phyloP scores from a whole-genome alignment of 2,113 vertebrate species.

The Triplophysa dalaica region DNA sequence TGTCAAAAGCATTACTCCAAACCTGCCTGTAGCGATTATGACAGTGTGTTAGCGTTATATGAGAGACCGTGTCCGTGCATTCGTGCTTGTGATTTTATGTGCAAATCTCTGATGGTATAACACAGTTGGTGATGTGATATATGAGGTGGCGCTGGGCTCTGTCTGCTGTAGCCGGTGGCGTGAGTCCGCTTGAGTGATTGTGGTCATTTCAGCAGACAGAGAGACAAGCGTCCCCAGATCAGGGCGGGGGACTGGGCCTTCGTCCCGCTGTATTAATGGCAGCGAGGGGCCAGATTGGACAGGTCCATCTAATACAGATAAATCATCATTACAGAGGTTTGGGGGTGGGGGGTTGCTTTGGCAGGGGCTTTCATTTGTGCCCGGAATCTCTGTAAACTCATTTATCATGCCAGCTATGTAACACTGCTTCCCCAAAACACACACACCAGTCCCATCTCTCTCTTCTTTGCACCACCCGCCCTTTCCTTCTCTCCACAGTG shows the following conservation, averaged over 20 bases:
- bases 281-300: constrained; percentile 72
- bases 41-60: constrained; percentile 44
- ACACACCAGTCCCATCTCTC: constrained; percentile 15
- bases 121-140: constrained; percentile 35
- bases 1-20: no score
- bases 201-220: constrained; percentile 76
- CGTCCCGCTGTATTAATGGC: constrained; percentile 76
- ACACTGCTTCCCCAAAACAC: constrained; percentile 16
- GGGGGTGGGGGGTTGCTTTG: constrained; percentile 41
- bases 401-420: constrained; percentile 73
- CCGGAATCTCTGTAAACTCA: constrained; percentile 75
- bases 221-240: constrained; percentile 68
- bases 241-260: constrained; percentile 65
- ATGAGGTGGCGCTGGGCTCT: constrained; percentile 50
- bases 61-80: neutral
- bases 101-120: constrained; percentile 40
- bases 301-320: constrained; percentile 79
- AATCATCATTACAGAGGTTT: constrained; percentile 77
- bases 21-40: neutral
- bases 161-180: constrained; percentile 62
- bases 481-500: neutral
- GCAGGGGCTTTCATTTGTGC: constrained; percentile 70
- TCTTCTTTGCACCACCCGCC: neutral
- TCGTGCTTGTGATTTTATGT: constrained; percentile 15
- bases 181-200: constrained; percentile 72